phyloP scores from a whole-genome alignment of 2,113 vertebrate genomes.

The Sciurus niger region DNA sequence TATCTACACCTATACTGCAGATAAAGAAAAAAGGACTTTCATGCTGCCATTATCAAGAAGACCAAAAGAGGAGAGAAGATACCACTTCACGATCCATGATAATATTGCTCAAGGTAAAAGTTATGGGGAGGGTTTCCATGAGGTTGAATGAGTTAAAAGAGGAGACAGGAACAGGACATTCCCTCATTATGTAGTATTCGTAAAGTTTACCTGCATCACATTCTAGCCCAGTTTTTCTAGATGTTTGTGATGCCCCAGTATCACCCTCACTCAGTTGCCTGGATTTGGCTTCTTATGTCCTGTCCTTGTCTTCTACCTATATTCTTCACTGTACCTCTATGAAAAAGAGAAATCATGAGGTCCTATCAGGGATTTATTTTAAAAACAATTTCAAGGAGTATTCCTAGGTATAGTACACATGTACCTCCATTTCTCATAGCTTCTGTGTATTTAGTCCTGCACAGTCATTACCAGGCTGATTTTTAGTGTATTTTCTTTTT shows the following conservation, averaged over 20 bases:
- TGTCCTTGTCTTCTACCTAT: background rate
- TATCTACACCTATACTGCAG: background rate
- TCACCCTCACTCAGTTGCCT: background rate
- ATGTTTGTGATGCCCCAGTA: background rate
- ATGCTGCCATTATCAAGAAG: background rate
- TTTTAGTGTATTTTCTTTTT: background rate
- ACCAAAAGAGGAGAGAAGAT: background rate
- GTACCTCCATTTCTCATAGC: background rate
- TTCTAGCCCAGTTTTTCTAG: background rate
- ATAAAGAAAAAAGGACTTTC: background rate
- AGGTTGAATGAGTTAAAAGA: background rate
- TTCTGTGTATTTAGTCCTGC: background rate
- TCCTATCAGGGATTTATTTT: background rate
- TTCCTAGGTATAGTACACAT: background rate
- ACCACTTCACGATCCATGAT: background rate
- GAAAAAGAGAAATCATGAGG: background rate
- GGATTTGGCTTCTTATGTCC: background rate
- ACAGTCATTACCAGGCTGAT: constrained; percentile 10
- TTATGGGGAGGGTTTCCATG: background rate
- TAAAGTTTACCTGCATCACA: background rate
- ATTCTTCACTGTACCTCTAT: background rate
- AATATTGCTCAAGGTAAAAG: background rate
- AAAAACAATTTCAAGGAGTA: background rate
- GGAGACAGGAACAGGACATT: background rate
- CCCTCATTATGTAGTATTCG: background rate